Evolutionary conservation across 2,888 invertebrate species (phyloP).

Genomic region (Galeruca laticollis): DNA sequence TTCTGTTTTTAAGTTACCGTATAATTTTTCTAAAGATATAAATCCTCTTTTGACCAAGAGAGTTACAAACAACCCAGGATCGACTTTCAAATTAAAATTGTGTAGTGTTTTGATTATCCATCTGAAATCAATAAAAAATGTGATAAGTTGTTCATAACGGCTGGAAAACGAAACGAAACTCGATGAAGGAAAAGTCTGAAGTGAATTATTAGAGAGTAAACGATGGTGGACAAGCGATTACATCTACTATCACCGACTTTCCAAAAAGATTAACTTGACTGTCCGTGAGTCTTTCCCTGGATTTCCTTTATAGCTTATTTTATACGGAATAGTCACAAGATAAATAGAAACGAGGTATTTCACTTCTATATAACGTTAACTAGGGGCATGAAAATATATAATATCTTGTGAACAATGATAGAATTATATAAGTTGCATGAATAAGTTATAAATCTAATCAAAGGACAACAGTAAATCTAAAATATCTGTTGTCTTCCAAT

Average conservation of each 20-base stretch:
- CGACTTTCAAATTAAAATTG: not conserved
- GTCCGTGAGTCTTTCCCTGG: conserved; percentile 51
- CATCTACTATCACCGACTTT: conserved; percentile 62
- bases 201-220: conserved; percentile 65
- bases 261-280: conserved; percentile 61
- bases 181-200: conserved; percentile 31
- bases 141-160: conserved; percentile 7
- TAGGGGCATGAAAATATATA: no score
- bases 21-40: no score
- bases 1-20: no score
- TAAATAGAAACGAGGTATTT: not conserved
- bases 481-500: no score
- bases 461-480: no score
- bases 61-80: no score
- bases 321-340: not conserved
- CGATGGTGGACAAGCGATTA: conserved; percentile 65
- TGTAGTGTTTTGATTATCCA: not conserved
- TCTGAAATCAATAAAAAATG: conserved; percentile 10
- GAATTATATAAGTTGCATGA: no score
- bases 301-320: conserved; percentile 33
- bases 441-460: no score
- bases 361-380: no score
- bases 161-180: not conserved
- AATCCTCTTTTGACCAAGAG: no score
- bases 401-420: no score